phyloP scores from a whole-genome alignment of 2,113 vertebrate species.

The Patagioenas fasciata region DNA sequence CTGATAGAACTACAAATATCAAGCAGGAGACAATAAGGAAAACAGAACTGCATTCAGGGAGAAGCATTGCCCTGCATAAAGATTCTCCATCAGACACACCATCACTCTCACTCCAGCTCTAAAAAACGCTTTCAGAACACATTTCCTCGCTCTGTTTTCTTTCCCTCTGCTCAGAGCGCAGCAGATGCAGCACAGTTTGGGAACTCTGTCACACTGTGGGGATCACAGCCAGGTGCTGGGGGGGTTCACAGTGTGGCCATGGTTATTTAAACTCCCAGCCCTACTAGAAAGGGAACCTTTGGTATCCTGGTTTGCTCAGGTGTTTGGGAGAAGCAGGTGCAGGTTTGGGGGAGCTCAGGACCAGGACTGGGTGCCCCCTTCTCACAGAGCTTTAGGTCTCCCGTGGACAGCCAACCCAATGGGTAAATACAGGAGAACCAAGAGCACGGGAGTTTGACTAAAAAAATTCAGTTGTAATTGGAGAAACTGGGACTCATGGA shows the following conservation, averaged over 20 bases:
- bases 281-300: not conserved
- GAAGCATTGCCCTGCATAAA: not conserved
- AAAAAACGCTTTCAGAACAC: not conserved
- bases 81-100: not conserved
- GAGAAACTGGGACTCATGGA: slow-evolving; percentile 38
- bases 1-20: not conserved
- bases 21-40: not conserved
- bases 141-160: not conserved
- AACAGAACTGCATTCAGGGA: not conserved
- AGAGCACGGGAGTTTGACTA: not conserved
- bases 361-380: not conserved
- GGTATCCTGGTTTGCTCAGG: not conserved
- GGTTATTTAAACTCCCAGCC: not conserved
- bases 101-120: not conserved
- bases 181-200: not conserved
- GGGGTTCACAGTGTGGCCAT: not conserved
- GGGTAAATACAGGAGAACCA: not conserved
- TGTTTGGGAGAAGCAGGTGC: not conserved
- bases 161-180: not conserved
- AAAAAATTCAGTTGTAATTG: slow-evolving; percentile 65
- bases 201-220: not conserved
- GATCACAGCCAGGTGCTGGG: fast-evolving
- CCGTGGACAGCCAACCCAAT: fast-evolving
- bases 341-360: too few species aligned
- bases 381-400: not conserved